Evolutionary conservation across 2,797 vertebrate genomes (phyloP).

Genomic region (Neosalanx taihuensis): DNA sequence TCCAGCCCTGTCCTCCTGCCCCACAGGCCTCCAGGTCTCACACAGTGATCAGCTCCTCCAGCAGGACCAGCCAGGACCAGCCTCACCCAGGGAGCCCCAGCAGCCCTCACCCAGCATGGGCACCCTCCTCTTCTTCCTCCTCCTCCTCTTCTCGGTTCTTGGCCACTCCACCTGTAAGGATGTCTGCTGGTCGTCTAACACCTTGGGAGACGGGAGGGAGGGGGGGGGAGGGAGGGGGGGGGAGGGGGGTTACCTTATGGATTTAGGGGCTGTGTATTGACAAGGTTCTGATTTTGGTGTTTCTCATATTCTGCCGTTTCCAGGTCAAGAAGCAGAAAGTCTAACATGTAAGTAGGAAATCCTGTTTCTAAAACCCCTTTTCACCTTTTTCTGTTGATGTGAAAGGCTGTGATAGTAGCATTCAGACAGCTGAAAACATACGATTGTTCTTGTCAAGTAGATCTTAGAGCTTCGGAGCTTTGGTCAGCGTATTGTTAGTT

Average conservation of each 20-base stretch:
- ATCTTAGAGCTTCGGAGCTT: background rate
- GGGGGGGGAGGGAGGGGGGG: background rate
- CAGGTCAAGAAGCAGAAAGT: slow-evolving; percentile 27
- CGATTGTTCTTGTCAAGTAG: background rate
- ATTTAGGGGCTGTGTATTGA: slow-evolving; percentile 15
- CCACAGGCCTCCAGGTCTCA: background rate
- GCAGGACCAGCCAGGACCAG: background rate
- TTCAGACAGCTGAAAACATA: background rate
- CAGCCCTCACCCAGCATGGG: slow-evolving; percentile 54
- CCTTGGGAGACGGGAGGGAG: background rate
- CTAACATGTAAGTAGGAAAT: slow-evolving; percentile 46
- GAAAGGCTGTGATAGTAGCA: background rate
- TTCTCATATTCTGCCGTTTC: slow-evolving; percentile 38
- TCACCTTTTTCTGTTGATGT: background rate
- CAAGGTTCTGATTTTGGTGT: slow-evolving; percentile 38
- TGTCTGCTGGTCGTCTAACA: background rate
- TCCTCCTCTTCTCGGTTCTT: slow-evolving; percentile 41
- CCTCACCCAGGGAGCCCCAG: slow-evolving; percentile 22
- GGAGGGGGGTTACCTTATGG: slow-evolving; percentile 6
- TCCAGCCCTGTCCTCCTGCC: slow-evolving; percentile 23
- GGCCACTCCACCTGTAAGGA: slow-evolving; percentile 69
- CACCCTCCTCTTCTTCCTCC: slow-evolving; percentile 40
- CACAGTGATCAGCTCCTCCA: background rate
- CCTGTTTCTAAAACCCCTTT: background rate
- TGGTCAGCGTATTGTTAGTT: background rate